These are phyloP conservation scores for Thymallus thymallus DNA, from an alignment of 2,113 vertebrate species.

Conservation along the genomic window DNA sequence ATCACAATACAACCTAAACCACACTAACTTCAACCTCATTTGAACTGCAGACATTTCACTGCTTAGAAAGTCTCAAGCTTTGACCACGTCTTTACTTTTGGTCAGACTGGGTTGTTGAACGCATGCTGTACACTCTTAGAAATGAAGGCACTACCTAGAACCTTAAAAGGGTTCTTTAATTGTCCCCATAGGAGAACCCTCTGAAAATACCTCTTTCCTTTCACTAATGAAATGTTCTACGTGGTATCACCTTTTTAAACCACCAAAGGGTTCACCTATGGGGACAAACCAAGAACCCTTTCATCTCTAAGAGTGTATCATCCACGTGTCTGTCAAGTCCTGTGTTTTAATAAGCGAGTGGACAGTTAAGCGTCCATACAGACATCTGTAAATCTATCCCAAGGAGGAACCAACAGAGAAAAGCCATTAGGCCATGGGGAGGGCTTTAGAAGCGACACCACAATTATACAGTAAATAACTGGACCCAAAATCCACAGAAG, in stretches of 20 bases:
- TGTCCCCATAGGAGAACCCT: no score
- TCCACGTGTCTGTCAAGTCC: background rate
- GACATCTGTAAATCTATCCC: background rate
- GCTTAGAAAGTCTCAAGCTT: conserved; percentile 25
- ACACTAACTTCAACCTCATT: conserved; percentile 14
- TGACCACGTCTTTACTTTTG: conserved; percentile 35
- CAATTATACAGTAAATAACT: conserved; percentile 16
- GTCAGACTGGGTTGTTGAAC: conserved; percentile 34
- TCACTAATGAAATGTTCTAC: no score
- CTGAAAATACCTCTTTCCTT: no score
- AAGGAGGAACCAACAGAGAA: background rate
- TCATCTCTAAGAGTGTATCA: background rate
- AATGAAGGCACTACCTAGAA: no score
- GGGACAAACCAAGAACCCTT: background rate
- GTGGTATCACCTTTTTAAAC: background rate
- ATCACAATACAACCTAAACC: conserved; percentile 13
- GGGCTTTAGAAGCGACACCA: background rate
- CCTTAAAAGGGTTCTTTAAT: no score
- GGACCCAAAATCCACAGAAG: conserved; percentile 26
- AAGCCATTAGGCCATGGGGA: background rate
- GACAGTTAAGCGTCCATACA: background rate
- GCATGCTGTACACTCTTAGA: background rate
- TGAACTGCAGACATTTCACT: conserved; percentile 32
- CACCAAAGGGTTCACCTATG: no score
- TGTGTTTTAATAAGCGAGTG: background rate